phyloP scores from a whole-genome alignment of 2,113 vertebrate genomes.

The Papio anubis region DNA sequence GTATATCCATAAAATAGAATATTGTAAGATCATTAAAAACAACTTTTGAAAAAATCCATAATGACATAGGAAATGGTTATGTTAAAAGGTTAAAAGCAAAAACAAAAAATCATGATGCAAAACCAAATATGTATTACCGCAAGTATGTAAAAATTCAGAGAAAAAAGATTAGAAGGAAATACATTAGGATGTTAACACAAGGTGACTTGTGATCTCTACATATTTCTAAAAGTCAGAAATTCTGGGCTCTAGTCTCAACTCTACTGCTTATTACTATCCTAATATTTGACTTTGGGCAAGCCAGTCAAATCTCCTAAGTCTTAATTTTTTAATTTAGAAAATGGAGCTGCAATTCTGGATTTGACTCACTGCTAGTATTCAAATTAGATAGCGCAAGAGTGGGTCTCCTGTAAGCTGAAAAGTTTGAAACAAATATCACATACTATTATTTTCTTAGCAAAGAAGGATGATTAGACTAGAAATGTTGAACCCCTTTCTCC shows the following conservation, averaged over 20 bases:
- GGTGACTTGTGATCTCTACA: not conserved
- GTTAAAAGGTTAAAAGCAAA: constrained; percentile 16
- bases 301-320: not conserved
- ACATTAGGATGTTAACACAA: not conserved
- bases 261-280: not conserved
- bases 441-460: constrained; percentile 3
- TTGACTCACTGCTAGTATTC: not conserved
- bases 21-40: not conserved
- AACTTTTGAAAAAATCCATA: not conserved
- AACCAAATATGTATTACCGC: not conserved
- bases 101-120: not conserved
- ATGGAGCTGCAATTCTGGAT: not conserved
- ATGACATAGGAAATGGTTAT: not conserved
- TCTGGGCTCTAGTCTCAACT: not conserved
- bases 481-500: not conserved
- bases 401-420: not conserved
- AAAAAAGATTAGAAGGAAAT: not conserved
- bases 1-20: not conserved
- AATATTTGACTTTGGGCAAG: not conserved
- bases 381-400: not conserved
- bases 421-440: not conserved
- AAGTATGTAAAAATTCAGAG: not conserved
- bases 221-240: constrained; percentile 23
- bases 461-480: not conserved
- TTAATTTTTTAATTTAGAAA: constrained; percentile 24